phyloP scores from a whole-genome alignment of 2,797 vertebrate species.

The Anguilla megastoma region DNA sequence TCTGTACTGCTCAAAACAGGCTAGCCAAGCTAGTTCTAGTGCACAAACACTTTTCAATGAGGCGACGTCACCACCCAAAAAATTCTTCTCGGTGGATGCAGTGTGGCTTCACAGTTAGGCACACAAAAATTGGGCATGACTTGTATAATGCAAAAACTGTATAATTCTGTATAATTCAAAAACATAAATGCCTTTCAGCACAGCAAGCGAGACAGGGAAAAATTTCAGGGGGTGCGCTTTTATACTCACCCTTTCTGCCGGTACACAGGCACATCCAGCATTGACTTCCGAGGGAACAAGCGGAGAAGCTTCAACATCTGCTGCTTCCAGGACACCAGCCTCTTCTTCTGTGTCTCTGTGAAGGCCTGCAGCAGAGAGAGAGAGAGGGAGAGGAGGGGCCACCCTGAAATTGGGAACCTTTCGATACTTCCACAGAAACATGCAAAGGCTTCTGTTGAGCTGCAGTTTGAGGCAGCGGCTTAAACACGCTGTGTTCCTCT shows the following conservation, averaged over 20 bases:
- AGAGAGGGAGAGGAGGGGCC: background rate
- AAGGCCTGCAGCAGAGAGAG: constrained; percentile 75
- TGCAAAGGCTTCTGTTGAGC: background rate
- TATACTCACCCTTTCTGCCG: constrained; percentile 84
- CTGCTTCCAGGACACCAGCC: constrained; percentile 94
- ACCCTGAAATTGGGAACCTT: background rate
- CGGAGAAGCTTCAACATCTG: constrained; percentile 93
- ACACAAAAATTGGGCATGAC: background rate
- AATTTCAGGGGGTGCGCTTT: background rate
- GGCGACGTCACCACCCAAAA: no score
- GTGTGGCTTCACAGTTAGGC: no score
- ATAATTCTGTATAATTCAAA: background rate
- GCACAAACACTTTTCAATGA: no score
- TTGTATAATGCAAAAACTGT: no score
- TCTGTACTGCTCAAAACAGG: no score
- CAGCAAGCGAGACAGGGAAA: background rate
- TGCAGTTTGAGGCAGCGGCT: background rate
- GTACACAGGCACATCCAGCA: constrained; percentile 89
- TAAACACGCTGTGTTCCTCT: constrained; percentile 16
- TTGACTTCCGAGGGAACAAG: constrained; percentile 88
- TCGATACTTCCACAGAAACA: background rate
- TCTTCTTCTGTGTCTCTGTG: constrained; percentile 92
- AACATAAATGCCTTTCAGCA: background rate
- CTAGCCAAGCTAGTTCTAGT: no score
- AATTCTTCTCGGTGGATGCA: no score